Conservation (phyloP, 2,888 invertebrate genomes). For the Pollenia labialis region DNA sequence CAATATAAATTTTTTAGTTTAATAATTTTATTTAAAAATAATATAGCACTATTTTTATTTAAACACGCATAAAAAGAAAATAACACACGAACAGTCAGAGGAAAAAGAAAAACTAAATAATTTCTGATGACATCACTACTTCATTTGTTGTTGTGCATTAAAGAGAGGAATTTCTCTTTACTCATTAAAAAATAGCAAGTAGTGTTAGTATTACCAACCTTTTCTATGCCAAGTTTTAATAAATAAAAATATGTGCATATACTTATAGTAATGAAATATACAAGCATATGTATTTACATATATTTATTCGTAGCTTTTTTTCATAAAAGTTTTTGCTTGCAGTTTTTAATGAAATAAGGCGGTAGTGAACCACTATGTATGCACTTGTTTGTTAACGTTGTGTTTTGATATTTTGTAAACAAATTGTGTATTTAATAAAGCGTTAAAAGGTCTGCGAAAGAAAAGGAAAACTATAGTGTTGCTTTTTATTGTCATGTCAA, state of each 20-base stretch:
- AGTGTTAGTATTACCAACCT: constrained; percentile 46
- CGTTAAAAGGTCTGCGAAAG: constrained; percentile 33
- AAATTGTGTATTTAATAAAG: constrained; percentile 13
- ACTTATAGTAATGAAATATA: background rate
- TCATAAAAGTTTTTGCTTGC: too few relatives aligned
- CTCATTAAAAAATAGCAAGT: constrained; percentile 1
- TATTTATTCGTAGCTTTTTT: too few relatives aligned
- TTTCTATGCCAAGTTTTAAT: background rate
- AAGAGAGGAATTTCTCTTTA: constrained; percentile 17
- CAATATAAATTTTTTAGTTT: constrained; percentile 35
- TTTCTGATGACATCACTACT: constrained; percentile 84
- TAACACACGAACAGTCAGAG: constrained; percentile 69
- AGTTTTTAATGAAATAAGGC: background rate
- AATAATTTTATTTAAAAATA: constrained; percentile 67
- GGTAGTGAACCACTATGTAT: background rate
- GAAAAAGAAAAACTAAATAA: constrained; percentile 76
- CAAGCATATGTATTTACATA: too few relatives aligned
- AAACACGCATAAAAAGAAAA: constrained; percentile 71
- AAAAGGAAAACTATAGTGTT: constrained; percentile 36
- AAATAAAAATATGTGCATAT: background rate
- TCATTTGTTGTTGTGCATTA: constrained; percentile 76
- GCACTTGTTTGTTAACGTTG: constrained; percentile 46
- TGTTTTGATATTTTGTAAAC: constrained; percentile 34
- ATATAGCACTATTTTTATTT: constrained; percentile 48
- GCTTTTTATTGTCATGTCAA: background rate